phyloP scores from a whole-genome alignment of 2,888 invertebrate genomes.

The Neria commutata region DNA sequence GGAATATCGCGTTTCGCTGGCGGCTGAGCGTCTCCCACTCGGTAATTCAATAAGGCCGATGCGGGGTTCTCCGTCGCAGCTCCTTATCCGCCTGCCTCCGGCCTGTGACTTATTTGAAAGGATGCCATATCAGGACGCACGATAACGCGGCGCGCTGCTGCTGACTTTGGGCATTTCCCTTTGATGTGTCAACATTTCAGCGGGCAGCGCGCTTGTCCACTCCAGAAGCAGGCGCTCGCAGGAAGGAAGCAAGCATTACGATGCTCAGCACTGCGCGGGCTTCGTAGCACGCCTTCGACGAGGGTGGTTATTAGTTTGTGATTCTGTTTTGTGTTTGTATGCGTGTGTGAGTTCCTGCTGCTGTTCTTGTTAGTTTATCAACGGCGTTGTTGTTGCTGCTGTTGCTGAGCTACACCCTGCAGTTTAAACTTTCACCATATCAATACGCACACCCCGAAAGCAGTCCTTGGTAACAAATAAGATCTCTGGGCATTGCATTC shows the following conservation, averaged over 20 bases:
- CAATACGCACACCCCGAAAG: background rate
- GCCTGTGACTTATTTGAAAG: constrained; percentile 32
- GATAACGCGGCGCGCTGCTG: constrained; percentile 15
- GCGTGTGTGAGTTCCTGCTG: background rate
- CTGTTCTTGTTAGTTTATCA: too few relatives aligned
- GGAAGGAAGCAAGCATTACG: constrained; percentile 12
- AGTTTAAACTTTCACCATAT: background rate
- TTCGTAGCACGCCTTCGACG: background rate
- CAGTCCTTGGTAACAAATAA: background rate
- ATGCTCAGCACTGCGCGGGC: constrained; percentile 5
- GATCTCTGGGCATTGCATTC: too few relatives aligned
- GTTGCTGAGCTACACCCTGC: background rate
- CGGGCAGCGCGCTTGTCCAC: background rate
- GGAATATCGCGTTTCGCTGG: constrained; percentile 33
- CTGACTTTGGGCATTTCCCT: background rate
- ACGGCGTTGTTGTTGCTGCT: background rate
- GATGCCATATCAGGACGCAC: constrained; percentile 37
- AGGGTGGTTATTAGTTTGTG: background rate
- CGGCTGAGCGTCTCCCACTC: constrained; percentile 30
- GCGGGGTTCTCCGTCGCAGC: constrained; percentile 24
- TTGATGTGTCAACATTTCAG: background rate
- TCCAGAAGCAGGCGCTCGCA: background rate
- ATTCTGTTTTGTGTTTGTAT: background rate
- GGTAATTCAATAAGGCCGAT: constrained; percentile 45
- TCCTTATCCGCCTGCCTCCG: background rate